Base-by-base conservation (phyloP, 92 coral and sea anemone genomes). In the Diadumene lineata region DNA sequence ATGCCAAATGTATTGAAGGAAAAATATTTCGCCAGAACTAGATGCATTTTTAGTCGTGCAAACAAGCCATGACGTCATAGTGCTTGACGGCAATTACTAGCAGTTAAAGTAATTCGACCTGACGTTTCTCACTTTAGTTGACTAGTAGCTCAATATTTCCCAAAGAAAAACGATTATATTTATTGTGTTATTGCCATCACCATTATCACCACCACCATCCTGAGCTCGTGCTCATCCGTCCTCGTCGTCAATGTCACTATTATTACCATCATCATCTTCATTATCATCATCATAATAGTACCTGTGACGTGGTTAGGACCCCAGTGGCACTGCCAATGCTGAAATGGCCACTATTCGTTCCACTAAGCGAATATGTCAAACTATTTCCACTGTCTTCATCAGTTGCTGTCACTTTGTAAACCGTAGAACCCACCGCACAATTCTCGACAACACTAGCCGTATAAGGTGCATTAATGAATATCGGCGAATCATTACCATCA, bases 331-430 rank as follows among this genome's bases (percentile, higher is more conserved):
- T 34, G 31, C 74, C 68, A 56, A 86, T 79, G 7, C 66, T 70
- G 43, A 86, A 81, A 46, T 86, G 90, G 10, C 69, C 64, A 56
- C 68, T 71, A 71, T 82, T 77, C 0, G 81, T 50, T 23, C 87
- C 90, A n/a, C 71, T 55, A 16, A 86, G 51, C 2, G 87, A 76
- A 44, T 81, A 86, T 21, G 68, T 64, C 72, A 86, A 62, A 19
- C 76, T 68, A 69, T 77, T 82, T 8, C 64, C 56, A 2, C 79
- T 63, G 57, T 87, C 96, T 56, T 83, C 77, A 64, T 90, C 96
- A 53, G 23, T 43, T n/a, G 89, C 96, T 3, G 66, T 82, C 6
- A 76, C 64, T 43, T 73, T 86, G 1, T 78, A 34, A 50, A 86
- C 89, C 24, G 60, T 71, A 43, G 89, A 72, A 1, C 96, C 91